These are phyloP conservation scores for Darevskia mixta DNA, from an alignment of 2,797 vertebrate genomes.

Conservation along the genomic window DNA sequence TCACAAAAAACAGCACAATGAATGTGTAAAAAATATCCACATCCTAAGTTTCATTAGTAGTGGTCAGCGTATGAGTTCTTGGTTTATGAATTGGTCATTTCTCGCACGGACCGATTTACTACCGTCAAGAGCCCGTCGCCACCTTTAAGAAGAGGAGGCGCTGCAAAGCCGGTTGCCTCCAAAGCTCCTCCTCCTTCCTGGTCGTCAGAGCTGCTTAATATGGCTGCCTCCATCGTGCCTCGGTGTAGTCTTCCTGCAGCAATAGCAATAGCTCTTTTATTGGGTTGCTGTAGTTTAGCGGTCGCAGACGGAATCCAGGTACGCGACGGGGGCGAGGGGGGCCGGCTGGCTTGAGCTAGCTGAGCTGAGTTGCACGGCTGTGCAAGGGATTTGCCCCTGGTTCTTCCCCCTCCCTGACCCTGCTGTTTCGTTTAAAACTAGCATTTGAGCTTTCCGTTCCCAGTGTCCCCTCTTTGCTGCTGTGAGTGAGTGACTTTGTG, in stretches of 20 bases:
- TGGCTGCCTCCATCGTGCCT: not conserved
- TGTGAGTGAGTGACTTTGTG: not conserved
- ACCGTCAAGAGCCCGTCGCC: too few species aligned
- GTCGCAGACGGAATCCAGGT: not conserved
- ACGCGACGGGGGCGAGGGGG: not conserved
- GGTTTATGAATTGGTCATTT: too few species aligned
- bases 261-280: not conserved
- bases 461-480: not conserved
- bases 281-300: not conserved
- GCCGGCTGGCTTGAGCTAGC: too few species aligned
- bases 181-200: not conserved
- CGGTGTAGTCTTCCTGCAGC: not conserved
- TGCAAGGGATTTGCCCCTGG: accelerated
- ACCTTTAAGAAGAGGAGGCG: not conserved
- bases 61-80: too few species aligned
- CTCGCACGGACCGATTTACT: too few species aligned
- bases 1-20: too few species aligned
- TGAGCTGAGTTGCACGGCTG: not conserved
- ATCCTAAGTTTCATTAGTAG: too few species aligned
- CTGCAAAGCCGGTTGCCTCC: too few species aligned
- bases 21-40: too few species aligned
- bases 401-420: too few species aligned
- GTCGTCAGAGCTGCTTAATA: not conserved
- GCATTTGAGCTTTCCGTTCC: not conserved
- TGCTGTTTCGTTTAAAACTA: too few species aligned